Conservation (phyloP, 2,888 invertebrate genomes). For the Siphonodentalium dalli region DNA sequence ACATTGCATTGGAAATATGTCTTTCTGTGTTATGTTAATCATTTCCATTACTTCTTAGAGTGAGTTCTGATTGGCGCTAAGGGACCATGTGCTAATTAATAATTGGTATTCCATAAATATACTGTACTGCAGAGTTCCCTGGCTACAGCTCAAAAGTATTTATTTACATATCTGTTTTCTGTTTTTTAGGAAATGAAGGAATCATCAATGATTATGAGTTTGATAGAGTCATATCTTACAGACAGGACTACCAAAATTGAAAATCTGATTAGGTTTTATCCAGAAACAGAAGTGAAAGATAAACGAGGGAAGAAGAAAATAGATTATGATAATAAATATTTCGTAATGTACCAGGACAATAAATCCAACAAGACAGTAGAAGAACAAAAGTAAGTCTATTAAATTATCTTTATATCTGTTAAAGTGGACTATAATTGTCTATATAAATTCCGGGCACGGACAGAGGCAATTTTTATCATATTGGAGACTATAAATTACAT, state of each 20-base stretch:
- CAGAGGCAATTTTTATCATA: too few species aligned
- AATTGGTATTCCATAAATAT: too few species aligned
- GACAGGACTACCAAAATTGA: constrained; percentile 69
- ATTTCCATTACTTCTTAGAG: too few species aligned
- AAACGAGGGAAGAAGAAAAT: constrained; percentile 53
- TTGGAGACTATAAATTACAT: too few species aligned
- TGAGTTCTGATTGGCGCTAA: too few species aligned
- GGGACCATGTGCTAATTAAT: too few species aligned
- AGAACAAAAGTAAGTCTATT: constrained; percentile 41
- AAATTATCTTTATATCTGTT: not conserved
- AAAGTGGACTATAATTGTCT: not conserved
- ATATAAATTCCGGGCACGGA: too few species aligned
- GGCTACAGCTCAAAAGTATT: too few species aligned
- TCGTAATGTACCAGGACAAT: constrained; percentile 56
- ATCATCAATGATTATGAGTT: constrained; percentile 91
- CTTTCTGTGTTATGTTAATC: too few species aligned
- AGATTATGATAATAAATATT: constrained; percentile 61
- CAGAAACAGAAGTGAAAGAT: constrained; percentile 44
- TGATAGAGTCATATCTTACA: constrained; percentile 78
- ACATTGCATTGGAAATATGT: too few species aligned
- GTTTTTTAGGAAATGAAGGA: constrained; percentile 82
- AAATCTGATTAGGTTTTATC: constrained; percentile 67
- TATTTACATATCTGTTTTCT: constrained; percentile 32
- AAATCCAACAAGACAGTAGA: constrained; percentile 31
- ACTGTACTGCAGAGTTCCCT: too few species aligned